Evolutionary conservation across 2,113 vertebrate species (phyloP).

Genomic region (Balaeniceps rex): DNA sequence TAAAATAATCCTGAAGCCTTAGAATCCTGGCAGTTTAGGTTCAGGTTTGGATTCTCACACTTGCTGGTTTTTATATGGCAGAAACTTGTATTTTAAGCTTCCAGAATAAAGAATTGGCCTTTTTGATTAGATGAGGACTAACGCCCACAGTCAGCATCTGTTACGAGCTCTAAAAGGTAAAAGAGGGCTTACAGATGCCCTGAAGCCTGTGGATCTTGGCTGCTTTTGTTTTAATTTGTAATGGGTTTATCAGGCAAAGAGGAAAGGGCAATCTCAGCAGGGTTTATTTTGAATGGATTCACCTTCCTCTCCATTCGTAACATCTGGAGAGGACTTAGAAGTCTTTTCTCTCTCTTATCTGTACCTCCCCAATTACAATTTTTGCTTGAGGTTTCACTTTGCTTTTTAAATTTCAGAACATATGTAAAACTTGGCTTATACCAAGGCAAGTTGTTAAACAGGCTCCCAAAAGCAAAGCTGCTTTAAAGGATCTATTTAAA

Average conservation of each 20-base stretch:
- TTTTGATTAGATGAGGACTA: background rate
- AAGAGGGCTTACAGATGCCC: background rate
- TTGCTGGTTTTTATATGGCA: background rate
- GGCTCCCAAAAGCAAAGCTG: background rate
- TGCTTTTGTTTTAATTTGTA: conserved; percentile 16
- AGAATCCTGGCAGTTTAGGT: background rate
- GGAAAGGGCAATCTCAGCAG: background rate
- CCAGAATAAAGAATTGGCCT: background rate
- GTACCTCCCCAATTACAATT: background rate
- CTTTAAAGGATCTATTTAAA: background rate
- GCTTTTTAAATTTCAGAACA: background rate
- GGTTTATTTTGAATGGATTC: background rate
- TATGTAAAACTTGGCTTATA: background rate
- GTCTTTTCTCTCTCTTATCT: background rate
- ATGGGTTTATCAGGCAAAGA: background rate
- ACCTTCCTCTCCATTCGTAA: background rate
- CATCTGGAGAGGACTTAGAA: background rate
- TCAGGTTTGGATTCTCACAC: background rate
- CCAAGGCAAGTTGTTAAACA: background rate
- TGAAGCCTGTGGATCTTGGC: background rate
- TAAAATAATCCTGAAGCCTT: background rate
- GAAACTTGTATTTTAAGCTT: background rate
- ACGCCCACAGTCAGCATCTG: background rate
- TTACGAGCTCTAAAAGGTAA: background rate
- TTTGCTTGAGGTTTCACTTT: background rate